Conservation (phyloP, 2,888 invertebrate genomes). For the Tetragnatha montana region DNA sequence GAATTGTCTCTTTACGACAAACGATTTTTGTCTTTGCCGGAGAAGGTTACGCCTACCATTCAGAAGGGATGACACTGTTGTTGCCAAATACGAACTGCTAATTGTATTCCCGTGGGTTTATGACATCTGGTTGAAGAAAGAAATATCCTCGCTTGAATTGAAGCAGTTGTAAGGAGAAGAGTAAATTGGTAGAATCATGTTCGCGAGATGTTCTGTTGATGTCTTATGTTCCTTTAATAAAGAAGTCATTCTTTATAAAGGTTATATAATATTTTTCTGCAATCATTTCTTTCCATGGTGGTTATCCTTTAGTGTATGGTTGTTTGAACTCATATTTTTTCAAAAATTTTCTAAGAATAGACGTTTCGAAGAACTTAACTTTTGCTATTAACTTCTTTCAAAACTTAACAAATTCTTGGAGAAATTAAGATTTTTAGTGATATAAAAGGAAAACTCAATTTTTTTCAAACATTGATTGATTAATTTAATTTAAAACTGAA, state of each 20-base stretch:
- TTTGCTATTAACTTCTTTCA: too few relatives aligned
- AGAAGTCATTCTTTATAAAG: neutral
- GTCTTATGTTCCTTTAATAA: neutral
- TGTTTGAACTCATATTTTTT: too few relatives aligned
- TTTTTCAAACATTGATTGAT: too few relatives aligned
- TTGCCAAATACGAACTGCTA: conserved; percentile 51
- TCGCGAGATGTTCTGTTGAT: neutral
- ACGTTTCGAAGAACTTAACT: neutral
- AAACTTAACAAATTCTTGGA: too few relatives aligned
- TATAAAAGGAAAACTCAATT: too few relatives aligned
- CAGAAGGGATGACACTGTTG: conserved; percentile 55
- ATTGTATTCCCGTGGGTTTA: conserved; percentile 12
- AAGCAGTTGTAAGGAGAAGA: neutral
- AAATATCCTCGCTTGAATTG: neutral
- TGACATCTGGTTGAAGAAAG: neutral
- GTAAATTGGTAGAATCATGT: neutral
- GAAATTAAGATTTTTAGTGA: too few relatives aligned
- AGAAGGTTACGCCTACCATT: conserved; percentile 52
- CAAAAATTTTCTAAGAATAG: neutral
- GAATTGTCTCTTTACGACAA: conserved; percentile 59
- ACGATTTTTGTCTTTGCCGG: conserved; percentile 33
- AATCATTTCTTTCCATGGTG: too few relatives aligned
- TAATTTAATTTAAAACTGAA: too few relatives aligned
- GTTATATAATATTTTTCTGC: neutral
- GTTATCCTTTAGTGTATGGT: too few relatives aligned